phyloP scores from a whole-genome alignment of 2,797 vertebrate genomes.

The Stomatorhinus walkeri region DNA sequence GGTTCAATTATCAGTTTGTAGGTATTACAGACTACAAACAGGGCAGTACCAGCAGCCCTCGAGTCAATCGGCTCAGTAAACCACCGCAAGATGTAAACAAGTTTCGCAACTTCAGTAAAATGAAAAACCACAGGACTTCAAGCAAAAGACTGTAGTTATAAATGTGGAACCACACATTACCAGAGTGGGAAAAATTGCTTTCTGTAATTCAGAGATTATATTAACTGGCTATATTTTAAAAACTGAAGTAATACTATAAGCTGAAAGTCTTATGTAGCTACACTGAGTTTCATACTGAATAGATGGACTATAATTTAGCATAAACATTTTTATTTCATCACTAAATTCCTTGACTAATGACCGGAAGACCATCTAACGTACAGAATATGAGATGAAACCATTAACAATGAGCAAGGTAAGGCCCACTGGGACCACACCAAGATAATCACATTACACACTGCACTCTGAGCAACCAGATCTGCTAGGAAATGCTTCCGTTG shows the following conservation, averaged over 20 bases:
- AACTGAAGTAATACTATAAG: not conserved
- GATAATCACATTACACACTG: not conserved
- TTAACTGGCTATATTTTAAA: not conserved
- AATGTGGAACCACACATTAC: not conserved
- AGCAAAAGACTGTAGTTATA: not conserved
- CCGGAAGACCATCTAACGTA: not conserved
- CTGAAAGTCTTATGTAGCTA: not conserved
- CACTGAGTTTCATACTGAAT: not conserved
- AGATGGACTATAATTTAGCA: not conserved
- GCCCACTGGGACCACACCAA: not conserved
- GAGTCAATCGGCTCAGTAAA: not conserved
- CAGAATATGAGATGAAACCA: not conserved
- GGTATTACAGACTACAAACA: not conserved
- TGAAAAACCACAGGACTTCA: not conserved
- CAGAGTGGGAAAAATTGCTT: not conserved
- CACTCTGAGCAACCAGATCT: not conserved
- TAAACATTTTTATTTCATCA: not conserved
- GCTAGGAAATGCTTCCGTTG: not conserved
- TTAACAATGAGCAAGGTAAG: not conserved
- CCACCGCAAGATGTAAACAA: not conserved
- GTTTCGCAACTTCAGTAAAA: not conserved
- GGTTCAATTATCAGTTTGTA: not conserved
- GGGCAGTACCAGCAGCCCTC: not conserved
- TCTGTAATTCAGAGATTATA: not conserved
- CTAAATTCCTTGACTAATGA: not conserved